Conservation (phyloP, 2,113 vertebrate genomes). For the Dinomys branickii region DNA sequence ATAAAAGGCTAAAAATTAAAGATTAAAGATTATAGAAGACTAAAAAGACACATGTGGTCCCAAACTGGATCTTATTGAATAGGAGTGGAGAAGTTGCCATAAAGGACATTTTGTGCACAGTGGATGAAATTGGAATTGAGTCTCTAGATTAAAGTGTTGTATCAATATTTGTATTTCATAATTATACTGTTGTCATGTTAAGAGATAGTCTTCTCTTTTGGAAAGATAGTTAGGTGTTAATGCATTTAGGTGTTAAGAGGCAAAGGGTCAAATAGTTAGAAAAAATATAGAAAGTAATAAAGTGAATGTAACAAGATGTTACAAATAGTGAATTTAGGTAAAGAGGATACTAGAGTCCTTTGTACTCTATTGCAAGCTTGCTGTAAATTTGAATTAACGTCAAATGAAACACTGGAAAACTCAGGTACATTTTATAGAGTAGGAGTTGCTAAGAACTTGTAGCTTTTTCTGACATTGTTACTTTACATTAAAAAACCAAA, state of each 20-base stretch:
- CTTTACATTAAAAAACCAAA: neutral
- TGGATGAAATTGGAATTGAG: neutral
- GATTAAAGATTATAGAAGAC: neutral
- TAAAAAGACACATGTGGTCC: neutral
- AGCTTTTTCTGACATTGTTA: neutral
- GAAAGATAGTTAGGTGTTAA: neutral
- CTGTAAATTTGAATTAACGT: slow-evolving; percentile 35
- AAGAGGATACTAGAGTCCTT: neutral
- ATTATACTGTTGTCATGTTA: neutral
- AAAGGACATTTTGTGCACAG: neutral
- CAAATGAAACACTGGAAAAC: slow-evolving; percentile 23
- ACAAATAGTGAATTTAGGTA: neutral
- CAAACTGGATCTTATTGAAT: neutral
- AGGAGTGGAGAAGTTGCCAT: neutral
- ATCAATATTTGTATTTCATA: neutral
- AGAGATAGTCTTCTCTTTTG: neutral
- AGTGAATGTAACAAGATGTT: neutral
- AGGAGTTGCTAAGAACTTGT: neutral
- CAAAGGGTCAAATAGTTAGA: neutral
- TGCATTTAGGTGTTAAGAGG: neutral
- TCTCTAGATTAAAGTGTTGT: neutral
- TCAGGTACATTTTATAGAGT: neutral
- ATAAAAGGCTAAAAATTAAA: neutral
- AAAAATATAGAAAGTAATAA: neutral
- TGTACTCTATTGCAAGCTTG: neutral